Base-by-base conservation (phyloP, 2,113 vertebrate genomes). In the Thalassoma bifasciatum region DNA sequence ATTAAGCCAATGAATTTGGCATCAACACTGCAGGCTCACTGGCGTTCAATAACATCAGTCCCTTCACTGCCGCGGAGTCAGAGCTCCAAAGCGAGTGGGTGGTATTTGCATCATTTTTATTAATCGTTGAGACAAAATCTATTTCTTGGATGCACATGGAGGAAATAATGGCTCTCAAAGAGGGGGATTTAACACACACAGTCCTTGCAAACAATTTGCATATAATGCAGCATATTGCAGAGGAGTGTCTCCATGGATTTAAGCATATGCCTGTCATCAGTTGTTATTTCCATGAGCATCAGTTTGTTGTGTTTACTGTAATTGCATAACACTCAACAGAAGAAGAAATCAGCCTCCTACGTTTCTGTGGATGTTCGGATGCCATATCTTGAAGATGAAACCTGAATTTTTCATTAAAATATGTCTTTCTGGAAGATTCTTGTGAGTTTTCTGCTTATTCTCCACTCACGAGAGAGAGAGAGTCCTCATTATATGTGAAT, bases 1-100 rank as follows among this genome's bases (percentile, higher is more conserved):
- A 74, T 85, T 83, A 84, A 84, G 58, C 74, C 49, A 30, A 36
- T 54, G 26, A 80, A 75, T 86, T 75, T 85, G 82, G 61, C 75
- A 76, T 62, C 61, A 42, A 73, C 72, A 44, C 46, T n/a, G 46
- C 64, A 40, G 47, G 9, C 30, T 70, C 63, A 34, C 26, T 59
- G 22, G 57, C 53, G 78, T 52, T 60, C 51, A 75, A 30, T 65
- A 65, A 79, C 10, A 17, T 34, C 11, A 24, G 61, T 58, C 30
- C 46, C 23, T 24, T 34, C 65, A 64, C n/a, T 72, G 74, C 37
- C 58, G 53, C n/a, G 49, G 6, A 58, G 59, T 36, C 36, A 63
- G 69, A 58, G 50, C 42, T 54, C 26, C 16, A 19, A 71, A 23
- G 56, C 21, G 24, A 24, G 22, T 46, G 57, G 46, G 26, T 59